Base-by-base conservation (phyloP, 1,140 invertebrate genomes). In the Bombus cullumanus region DNA sequence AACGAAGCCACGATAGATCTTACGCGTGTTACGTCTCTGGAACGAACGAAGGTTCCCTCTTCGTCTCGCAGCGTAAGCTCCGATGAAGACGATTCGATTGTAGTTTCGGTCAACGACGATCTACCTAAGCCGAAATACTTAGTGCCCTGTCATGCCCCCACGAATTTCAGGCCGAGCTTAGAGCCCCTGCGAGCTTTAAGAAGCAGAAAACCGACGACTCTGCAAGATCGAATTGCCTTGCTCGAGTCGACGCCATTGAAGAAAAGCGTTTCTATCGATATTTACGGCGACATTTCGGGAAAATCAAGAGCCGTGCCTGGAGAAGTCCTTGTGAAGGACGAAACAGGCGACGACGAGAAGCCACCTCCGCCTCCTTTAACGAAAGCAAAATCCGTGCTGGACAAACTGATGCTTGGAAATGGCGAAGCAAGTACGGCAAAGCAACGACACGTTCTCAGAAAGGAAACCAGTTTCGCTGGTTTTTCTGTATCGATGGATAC, bases 61-160 rank as follows among this genome's bases (percentile, higher is more conserved):
- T 86, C 83, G 22, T 89, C 85, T 6, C 73, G 66, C 39, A 86
- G 87, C 15, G 78, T 88, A 2, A 91, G 91, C 57, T 92, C 93
- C 3, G 93, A 92, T 43, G 91, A 91, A 0, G 93, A 92, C n/a
- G 91, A 91, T 15, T 88, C 89, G 34, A 83, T 59, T 13, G 68
- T 59, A 8, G 22, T 76, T 82, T 91, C 69, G 73, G 62, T 76
- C 41, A 76, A 87, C 31, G 87, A 93, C 13, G 79, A 91, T 68
- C 88, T 90, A 13, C 64, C 89, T 0, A 86, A 83, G 62, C 92
- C 88, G 1, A 93, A 93, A 83, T 83, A 91, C 25, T 83, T 92
- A 31, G 93, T 93, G 12, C 92, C 94, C 4, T 95, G 94, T 82
- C 94, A 95, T 68, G 88, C 91, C 4, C 94, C 94, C 1, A 86